A percentile compares a stretch with the other conserved stretches of the same genome.
Evolutionary conservation across 2,113 vertebrate species (phyloP).

Genomic region (Spilogale gracilis): DNA sequence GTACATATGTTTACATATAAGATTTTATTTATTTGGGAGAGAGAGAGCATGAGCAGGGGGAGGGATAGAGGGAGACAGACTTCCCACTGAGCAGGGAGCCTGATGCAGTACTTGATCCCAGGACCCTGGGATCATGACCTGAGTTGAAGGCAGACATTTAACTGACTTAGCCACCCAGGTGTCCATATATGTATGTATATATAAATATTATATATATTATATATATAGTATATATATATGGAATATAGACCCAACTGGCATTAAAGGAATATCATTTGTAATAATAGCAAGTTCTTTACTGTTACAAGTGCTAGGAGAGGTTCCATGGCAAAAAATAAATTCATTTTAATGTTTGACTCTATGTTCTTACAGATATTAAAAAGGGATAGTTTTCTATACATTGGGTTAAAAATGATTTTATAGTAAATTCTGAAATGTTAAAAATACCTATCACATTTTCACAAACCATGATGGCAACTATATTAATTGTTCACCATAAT

Average conservation of each 20-base stretch:
- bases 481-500: neutral
- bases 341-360: neutral
- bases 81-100: neutral
- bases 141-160: too few species aligned
- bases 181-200: neutral
- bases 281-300: neutral
- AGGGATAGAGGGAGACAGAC: neutral
- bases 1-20: too few species aligned
- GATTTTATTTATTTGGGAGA: neutral
- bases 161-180: too few species aligned
- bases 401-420: slow-evolving; percentile 12
- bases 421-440: neutral
- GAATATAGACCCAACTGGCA: neutral
- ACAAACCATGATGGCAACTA: neutral
- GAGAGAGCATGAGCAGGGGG: neutral
- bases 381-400: neutral
- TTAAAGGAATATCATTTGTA: neutral
- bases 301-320: neutral
- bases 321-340: neutral
- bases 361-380: neutral
- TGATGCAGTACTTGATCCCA: neutral
- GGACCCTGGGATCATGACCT: too few species aligned
- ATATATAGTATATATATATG: neutral
- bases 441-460: neutral
- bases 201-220: neutral